phyloP scores from a whole-genome alignment of 2,113 vertebrate genomes.

The Patagioenas fasciata region DNA sequence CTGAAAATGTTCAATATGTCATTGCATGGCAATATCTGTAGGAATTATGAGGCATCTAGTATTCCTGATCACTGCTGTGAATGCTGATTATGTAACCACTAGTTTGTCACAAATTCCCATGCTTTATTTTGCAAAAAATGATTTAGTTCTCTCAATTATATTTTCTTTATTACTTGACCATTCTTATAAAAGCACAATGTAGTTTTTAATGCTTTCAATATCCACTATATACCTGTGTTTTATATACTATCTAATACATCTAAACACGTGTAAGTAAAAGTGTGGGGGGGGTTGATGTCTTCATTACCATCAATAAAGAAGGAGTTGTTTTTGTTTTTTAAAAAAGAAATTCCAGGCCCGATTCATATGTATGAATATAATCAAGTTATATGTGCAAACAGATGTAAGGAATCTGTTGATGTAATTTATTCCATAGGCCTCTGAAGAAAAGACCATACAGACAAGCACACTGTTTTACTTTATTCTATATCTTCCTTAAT shows the following conservation, averaged over 20 bases:
- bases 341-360: background rate
- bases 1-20: background rate
- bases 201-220: background rate
- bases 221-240: background rate
- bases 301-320: background rate
- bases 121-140: background rate
- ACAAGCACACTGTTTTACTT: background rate
- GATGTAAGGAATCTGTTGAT: background rate
- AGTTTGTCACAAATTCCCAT: background rate
- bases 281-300: background rate
- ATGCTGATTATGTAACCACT: background rate
- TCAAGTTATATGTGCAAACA: background rate
- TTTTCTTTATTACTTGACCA: background rate
- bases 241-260: background rate
- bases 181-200: background rate
- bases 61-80: background rate
- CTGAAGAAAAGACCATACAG: background rate
- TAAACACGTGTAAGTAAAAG: background rate
- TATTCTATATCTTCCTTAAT: background rate
- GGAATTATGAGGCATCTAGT: background rate
- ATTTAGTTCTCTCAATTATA: background rate
- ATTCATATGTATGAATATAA: background rate
- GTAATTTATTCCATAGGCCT: background rate
- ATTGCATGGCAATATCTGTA: background rate
- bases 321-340: background rate